These are phyloP conservation scores for Meteorus sp. DNA, from an alignment of 1,140 invertebrate species.

Conservation along the genomic window DNA sequence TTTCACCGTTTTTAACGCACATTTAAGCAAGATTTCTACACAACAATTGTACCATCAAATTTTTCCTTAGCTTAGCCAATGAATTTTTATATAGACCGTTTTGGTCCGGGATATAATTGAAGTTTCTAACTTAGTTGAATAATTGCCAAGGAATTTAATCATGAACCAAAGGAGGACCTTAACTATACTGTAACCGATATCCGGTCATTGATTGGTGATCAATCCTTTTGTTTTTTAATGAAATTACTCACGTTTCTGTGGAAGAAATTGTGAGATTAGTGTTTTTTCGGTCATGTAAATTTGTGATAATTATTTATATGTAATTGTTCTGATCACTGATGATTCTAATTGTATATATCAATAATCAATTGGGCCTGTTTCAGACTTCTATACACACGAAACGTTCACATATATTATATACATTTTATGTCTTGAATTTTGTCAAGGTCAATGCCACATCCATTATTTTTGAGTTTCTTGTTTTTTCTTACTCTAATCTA, in stretches of 20 bases:
- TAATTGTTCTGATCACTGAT: background rate
- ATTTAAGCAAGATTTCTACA: background rate
- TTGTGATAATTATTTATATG: conserved; percentile 15
- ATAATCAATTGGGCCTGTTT: background rate
- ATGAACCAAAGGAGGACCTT: conserved; percentile 11
- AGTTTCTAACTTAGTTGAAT: no score
- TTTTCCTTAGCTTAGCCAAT: no score
- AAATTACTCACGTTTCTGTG: background rate
- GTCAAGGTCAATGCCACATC: no score
- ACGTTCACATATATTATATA: no score
- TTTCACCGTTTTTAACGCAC: background rate
- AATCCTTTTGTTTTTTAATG: background rate
- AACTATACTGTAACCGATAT: background rate
- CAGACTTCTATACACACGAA: background rate
- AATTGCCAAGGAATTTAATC: background rate
- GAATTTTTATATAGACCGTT: no score
- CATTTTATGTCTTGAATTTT: no score
- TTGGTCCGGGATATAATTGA: no score
- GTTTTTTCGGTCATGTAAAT: background rate
- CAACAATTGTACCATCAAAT: no score
- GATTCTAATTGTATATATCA: conserved; percentile 8
- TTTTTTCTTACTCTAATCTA: no score
- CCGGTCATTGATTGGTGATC: background rate
- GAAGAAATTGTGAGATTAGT: background rate
- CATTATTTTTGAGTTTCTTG: no score